Conservation (phyloP, 92 coral and sea anemone genomes). For the Parazoanthus atlanticus region DNA sequence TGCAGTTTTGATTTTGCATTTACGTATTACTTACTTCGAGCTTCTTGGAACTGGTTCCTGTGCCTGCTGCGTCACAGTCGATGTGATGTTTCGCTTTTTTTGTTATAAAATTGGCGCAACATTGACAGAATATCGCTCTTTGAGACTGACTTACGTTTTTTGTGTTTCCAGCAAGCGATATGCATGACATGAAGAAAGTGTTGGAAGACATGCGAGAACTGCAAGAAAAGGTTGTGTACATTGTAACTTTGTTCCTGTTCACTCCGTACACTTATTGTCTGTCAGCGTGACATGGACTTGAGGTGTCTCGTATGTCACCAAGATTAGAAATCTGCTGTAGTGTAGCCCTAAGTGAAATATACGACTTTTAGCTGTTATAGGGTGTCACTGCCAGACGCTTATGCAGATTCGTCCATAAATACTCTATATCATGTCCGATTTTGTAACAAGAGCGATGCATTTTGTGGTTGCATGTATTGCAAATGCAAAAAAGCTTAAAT, state of each 20-base stretch:
- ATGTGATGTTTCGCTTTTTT: neutral
- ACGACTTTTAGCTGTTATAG: no score
- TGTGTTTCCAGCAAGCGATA: neutral
- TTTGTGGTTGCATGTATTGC: no score
- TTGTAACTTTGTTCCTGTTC: neutral
- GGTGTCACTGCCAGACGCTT: no score
- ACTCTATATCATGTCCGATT: no score
- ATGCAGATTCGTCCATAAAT: no score
- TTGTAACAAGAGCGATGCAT: no score
- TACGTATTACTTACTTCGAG: no score
- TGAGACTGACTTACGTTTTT: neutral
- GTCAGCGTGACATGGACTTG: neutral
- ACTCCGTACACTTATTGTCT: neutral
- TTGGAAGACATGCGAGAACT: neutral
- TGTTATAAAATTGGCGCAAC: neutral
- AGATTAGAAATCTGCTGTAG: no score
- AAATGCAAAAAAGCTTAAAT: no score
- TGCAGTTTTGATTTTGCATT: no score
- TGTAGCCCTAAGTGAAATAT: no score
- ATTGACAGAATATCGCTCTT: neutral
- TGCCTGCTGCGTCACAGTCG: neutral
- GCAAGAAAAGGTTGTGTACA: constrained; percentile 2
- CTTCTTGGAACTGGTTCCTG: neutral
- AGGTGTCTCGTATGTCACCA: no score
- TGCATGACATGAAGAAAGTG: neutral